phyloP scores from a whole-genome alignment of 2,113 vertebrate species.

The Pao palembangensis region DNA sequence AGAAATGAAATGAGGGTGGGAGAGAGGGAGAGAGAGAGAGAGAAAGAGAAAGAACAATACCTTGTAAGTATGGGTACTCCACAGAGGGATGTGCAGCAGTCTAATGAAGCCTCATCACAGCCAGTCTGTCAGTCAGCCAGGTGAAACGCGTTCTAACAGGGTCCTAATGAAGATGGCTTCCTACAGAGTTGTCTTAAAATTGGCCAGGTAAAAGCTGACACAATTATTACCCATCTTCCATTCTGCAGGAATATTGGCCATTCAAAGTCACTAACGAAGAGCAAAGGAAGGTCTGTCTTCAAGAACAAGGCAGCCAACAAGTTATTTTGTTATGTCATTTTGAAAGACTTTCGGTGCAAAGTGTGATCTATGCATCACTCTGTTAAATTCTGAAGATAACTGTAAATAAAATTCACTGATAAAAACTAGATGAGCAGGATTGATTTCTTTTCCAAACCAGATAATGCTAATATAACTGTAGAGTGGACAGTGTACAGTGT shows the following conservation, averaged over 20 bases:
- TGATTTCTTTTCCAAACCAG: too few species aligned
- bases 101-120: conserved; percentile 68
- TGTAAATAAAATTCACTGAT: neutral
- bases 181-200: conserved; percentile 53
- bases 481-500: too few species aligned
- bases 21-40: neutral
- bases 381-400: conserved; percentile 19
- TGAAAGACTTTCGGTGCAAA: conserved; percentile 1
- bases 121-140: conserved; percentile 66
- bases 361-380: neutral
- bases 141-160: conserved; percentile 65
- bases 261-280: conserved; percentile 49
- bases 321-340: conserved; percentile 14
- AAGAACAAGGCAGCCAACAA: conserved; percentile 18
- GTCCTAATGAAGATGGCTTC: conserved; percentile 70
- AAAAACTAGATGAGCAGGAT: too few species aligned
- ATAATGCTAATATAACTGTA: neutral
- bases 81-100: conserved; percentile 52
- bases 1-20: conserved; percentile 24
- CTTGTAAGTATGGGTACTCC: conserved; percentile 61
- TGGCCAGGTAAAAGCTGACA: conserved; percentile 42
- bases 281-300: conserved; percentile 38
- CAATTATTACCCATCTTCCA: conserved; percentile 48
- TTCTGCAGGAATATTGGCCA: conserved; percentile 26
- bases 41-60: conserved; percentile 24